These are phyloP conservation scores for Torymus tubicola DNA, from an alignment of 2,888 invertebrate genomes.

Conservation along the genomic window DNA sequence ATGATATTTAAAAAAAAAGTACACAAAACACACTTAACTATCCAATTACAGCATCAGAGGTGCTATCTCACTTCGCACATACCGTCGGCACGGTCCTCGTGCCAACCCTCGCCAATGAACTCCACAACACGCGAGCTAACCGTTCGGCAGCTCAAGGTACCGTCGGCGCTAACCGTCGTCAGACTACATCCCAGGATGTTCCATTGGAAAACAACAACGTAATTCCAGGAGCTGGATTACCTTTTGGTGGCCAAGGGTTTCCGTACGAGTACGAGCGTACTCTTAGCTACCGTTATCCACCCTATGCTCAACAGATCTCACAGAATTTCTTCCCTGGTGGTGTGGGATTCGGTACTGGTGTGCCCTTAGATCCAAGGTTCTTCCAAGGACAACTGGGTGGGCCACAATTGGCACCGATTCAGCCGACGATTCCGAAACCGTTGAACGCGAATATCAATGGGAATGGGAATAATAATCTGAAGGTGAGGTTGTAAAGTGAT, in stretches of 20 bases:
- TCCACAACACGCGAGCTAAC: neutral
- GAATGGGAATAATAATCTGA: conserved; percentile 9
- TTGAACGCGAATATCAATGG: neutral
- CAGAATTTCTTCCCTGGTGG: conserved; percentile 42
- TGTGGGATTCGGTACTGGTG: neutral
- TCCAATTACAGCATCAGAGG: conserved; percentile 43
- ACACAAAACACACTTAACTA: neutral
- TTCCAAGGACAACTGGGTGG: conserved; percentile 27
- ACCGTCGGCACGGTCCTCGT: conserved; percentile 32
- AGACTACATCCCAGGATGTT: neutral
- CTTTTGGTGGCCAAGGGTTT: neutral
- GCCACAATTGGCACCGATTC: neutral
- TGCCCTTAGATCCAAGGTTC: conserved; percentile 41
- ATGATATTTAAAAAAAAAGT: too few relatives aligned
- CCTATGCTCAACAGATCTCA: conserved; percentile 32
- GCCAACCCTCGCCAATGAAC: conserved; percentile 49
- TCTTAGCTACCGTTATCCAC: conserved; percentile 47
- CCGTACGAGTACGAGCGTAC: conserved; percentile 51
- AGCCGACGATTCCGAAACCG: conserved; percentile 1
- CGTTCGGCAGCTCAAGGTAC: conserved; percentile 6
- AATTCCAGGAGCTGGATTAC: neutral
- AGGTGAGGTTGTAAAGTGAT: conserved; percentile 1
- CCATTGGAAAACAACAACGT: too few relatives aligned
- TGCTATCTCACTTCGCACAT: conserved; percentile 43
- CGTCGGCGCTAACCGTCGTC: neutral